Percentiles rank a stretch among this genome's conserved stretches.
These are phyloP conservation scores for Lasius fuliginosus DNA, from an alignment of 2,888 invertebrate species.

Conservation along the genomic window DNA sequence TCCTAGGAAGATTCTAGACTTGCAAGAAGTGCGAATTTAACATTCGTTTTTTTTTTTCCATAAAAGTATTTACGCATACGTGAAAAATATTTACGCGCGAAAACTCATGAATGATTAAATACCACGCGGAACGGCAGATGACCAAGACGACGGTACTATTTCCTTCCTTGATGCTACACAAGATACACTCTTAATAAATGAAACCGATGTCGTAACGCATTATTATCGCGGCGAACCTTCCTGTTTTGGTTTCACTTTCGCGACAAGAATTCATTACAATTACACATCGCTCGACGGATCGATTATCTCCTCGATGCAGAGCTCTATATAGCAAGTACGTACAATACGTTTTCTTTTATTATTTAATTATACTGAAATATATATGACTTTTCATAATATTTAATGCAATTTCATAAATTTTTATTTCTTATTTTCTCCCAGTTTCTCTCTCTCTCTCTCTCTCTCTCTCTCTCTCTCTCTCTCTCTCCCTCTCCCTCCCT, in stretches of 20 bases:
- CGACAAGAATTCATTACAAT: conserved; percentile 29
- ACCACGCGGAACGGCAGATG: conserved; percentile 4
- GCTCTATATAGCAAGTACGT: background rate
- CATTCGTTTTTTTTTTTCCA: background rate
- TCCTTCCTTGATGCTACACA: conserved; percentile 42
- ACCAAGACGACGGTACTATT: conserved; percentile 18
- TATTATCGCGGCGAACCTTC: conserved; percentile 27
- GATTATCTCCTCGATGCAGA: background rate
- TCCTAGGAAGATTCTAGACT: background rate
- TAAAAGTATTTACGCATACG: background rate
- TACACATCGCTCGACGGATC: conserved; percentile 1
- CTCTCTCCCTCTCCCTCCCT: no score
- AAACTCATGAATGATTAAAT: conserved; percentile 53
- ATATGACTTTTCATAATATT: background rate
- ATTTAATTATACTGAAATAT: background rate
- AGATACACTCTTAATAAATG: conserved; percentile 26
- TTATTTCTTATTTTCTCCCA: background rate
- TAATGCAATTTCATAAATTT: background rate
- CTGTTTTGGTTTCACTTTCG: conserved; percentile 47
- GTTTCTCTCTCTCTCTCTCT: background rate
- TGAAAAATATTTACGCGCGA: conserved; percentile 19
- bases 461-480: background rate
- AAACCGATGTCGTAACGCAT: conserved; percentile 38
- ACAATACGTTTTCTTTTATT: background rate
- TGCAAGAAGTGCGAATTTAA: background rate